A percentile compares a stretch with the other conserved stretches of the same genome.
phyloP scores from a whole-genome alignment of 2,888 invertebrate species.

The Trichopoda pennipes region DNA sequence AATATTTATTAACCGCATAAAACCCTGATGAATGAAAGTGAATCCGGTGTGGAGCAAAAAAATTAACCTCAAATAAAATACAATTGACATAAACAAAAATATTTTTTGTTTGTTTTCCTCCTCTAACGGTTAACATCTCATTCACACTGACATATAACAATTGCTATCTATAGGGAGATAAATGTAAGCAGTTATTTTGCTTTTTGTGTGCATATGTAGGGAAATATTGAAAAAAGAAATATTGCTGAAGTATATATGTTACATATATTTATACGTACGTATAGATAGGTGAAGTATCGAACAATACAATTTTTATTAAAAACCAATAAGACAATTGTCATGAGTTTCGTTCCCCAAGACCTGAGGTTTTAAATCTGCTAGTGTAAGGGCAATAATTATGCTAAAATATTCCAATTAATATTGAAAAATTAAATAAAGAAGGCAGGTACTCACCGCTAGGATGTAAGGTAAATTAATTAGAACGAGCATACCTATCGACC shows the following conservation, averaged over 20 bases:
- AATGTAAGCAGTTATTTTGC: not conserved
- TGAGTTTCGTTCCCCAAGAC: no score
- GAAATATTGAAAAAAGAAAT: constrained; percentile 19
- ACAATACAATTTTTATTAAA: not conserved
- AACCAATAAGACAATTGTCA: no score
- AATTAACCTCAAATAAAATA: constrained; percentile 67
- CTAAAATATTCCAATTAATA: no score
- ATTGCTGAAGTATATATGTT: not conserved
- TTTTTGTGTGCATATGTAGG: not conserved
- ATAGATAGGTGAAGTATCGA: not conserved
- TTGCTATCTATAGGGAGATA: constrained; percentile 5
- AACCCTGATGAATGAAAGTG: constrained; percentile 66
- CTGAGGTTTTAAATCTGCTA: no score
- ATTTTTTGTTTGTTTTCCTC: not conserved
- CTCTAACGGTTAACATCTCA: not conserved
- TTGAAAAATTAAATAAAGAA: no score
- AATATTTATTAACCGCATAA: constrained; percentile 68
- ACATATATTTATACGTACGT: not conserved
- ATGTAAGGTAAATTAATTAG: no score
- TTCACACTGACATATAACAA: not conserved
- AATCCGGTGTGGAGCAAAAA: constrained; percentile 66
- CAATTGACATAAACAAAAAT: constrained; percentile 40
- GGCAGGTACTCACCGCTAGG: no score
- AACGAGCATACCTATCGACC: no score
- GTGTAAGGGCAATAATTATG: no score